Conservation (phyloP, 2,797 vertebrate genomes). For the Tadarida brasiliensis region DNA sequence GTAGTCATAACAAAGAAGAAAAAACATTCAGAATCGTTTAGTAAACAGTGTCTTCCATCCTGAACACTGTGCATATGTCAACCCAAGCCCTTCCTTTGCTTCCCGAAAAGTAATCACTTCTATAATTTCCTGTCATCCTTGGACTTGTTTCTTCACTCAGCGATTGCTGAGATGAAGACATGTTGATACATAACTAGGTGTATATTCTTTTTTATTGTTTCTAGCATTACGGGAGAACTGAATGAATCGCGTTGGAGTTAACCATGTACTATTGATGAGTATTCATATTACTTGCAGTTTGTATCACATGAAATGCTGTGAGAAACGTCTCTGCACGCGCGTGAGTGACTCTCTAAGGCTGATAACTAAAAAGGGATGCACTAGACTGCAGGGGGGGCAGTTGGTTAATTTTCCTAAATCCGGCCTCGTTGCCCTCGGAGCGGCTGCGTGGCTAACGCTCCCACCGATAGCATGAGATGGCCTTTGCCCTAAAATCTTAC, state of each 20-base stretch:
- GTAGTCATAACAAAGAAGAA: not conserved
- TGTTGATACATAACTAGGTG: not conserved
- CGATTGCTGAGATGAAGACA: not conserved
- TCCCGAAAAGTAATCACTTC: not conserved
- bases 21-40: not conserved
- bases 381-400: not conserved
- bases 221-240: not conserved
- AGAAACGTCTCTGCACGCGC: not conserved
- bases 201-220: not conserved
- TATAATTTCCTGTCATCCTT: not conserved
- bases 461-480: not conserved
- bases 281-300: not conserved
- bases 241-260: conserved; percentile 44
- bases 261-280: not conserved
- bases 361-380: conserved; percentile 2
- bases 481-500: not conserved
- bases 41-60: not conserved
- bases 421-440: not conserved
- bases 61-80: not conserved
- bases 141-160: not conserved
- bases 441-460: not conserved
- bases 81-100: not conserved
- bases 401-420: conserved; percentile 18
- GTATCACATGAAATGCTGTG: not conserved
- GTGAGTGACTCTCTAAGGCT: not conserved